These are phyloP conservation scores for Athripsodes cinereus DNA, from an alignment of 2,888 invertebrate species.

Conservation along the genomic window DNA sequence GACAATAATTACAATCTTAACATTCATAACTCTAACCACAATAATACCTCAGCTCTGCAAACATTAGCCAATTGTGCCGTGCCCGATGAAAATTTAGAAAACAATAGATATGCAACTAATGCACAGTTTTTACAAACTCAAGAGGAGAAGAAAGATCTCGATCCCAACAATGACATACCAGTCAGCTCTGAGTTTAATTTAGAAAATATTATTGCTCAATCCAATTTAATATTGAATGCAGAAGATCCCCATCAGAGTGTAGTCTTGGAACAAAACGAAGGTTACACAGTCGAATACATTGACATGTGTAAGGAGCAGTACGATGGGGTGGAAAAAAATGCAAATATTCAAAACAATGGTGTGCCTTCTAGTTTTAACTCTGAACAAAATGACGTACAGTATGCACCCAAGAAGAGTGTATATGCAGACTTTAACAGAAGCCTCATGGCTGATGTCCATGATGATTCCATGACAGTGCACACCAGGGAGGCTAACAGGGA, in stretches of 20 bases:
- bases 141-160: conserved; percentile 45
- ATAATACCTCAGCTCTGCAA: conserved; percentile 44
- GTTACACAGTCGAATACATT: conserved; percentile 20
- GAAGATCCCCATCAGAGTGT: conserved; percentile 21
- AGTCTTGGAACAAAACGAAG: conserved; percentile 19
- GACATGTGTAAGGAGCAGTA: conserved; percentile 15
- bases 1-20: background rate
- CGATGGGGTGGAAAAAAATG: conserved; percentile 4
- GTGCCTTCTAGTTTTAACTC: conserved; percentile 15
- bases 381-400: conserved; percentile 34
- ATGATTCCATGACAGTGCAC: conserved; percentile 60
- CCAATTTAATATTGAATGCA: conserved; percentile 23
- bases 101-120: background rate
- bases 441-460: conserved; percentile 47
- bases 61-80: conserved; percentile 48
- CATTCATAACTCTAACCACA: background rate
- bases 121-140: background rate
- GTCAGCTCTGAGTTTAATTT: conserved; percentile 27
- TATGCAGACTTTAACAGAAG: conserved; percentile 48
- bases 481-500: conserved; percentile 65
- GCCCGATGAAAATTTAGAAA: conserved; percentile 37
- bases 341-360: conserved; percentile 6
- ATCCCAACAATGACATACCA: conserved; percentile 35
- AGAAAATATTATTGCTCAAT: conserved; percentile 25
- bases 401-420: conserved; percentile 32